Conservation (phyloP, 1,140 invertebrate species). For the Pogonognathellus flavescens region DNA sequence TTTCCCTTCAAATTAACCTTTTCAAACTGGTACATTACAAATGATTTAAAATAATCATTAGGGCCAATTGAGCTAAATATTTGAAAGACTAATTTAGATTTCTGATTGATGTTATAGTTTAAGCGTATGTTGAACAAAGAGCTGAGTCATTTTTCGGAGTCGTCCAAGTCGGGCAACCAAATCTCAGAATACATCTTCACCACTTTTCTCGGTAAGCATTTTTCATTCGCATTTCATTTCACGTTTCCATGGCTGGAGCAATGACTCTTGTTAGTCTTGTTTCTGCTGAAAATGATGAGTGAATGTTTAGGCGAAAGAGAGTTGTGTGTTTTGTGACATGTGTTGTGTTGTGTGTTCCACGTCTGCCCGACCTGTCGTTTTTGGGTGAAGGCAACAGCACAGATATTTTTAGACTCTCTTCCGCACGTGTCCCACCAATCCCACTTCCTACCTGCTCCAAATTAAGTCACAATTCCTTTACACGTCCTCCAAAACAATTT, state of each 20-base stretch:
- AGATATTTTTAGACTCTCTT: not conserved
- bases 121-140: conserved; percentile 99
- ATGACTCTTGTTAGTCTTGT: not conserved
- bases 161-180: conserved; percentile 98
- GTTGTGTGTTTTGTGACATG: not conserved
- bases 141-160: conserved; percentile 98
- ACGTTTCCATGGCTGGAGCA: not conserved
- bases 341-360: not conserved
- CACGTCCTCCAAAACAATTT: not conserved
- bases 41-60: no score
- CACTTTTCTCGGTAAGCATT: conserved; percentile 96
- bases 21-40: not conserved
- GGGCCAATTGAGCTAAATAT: no score
- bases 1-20: not conserved
- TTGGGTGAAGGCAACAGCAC: conserved; percentile 21
- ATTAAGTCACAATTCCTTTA: not conserved
- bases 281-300: not conserved
- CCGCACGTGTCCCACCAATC: not conserved
- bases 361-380: conserved; percentile 30
- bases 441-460: not conserved
- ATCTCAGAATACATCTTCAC: conserved; percentile 99
- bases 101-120: conserved; percentile 88
- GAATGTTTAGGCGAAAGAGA: not conserved
- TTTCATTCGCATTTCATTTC: not conserved
- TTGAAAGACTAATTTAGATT: conserved; percentile 4